Percentiles rank a stretch among this genome's conserved stretches.
These are phyloP conservation scores for Genyomyrus donnyi DNA, from an alignment of 2,113 vertebrate genomes.

Conservation along the genomic window DNA sequence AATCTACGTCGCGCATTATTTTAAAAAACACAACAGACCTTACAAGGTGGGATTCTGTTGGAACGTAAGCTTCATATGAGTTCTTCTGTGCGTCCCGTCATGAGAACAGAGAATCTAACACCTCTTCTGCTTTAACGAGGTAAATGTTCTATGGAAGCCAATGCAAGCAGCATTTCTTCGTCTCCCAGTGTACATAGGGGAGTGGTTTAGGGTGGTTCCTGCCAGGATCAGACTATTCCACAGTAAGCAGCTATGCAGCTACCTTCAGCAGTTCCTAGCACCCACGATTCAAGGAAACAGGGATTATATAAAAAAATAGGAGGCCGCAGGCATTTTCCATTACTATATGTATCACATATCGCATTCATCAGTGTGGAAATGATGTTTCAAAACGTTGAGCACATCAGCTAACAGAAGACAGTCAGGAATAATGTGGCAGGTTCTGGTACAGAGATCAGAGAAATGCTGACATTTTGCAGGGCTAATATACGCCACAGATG, in stretches of 20 bases:
- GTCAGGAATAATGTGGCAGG: neutral
- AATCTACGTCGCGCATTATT: neutral
- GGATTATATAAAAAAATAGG: neutral
- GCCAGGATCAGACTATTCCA: neutral
- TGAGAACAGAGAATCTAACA: neutral
- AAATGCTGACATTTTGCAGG: neutral
- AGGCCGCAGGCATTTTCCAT: neutral
- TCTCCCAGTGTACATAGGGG: neutral
- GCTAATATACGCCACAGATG: neutral
- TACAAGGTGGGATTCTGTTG: neutral
- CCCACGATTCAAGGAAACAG: neutral
- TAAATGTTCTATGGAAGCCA: neutral
- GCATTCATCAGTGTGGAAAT: neutral
- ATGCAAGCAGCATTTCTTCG: neutral
- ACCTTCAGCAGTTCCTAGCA: neutral
- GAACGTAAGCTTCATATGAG: neutral
- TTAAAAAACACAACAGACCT: neutral
- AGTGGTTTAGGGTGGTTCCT: neutral
- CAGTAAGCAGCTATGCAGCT: neutral
- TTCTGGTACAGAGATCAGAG: conserved; percentile 1
- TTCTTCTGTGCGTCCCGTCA: neutral
- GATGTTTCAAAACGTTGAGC: neutral
- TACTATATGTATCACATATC: neutral
- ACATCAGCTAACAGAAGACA: neutral
- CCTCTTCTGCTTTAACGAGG: neutral